Evolutionary conservation across 1,140 invertebrate genomes (phyloP).

Genomic region (Aphaenogaster floridana): DNA sequence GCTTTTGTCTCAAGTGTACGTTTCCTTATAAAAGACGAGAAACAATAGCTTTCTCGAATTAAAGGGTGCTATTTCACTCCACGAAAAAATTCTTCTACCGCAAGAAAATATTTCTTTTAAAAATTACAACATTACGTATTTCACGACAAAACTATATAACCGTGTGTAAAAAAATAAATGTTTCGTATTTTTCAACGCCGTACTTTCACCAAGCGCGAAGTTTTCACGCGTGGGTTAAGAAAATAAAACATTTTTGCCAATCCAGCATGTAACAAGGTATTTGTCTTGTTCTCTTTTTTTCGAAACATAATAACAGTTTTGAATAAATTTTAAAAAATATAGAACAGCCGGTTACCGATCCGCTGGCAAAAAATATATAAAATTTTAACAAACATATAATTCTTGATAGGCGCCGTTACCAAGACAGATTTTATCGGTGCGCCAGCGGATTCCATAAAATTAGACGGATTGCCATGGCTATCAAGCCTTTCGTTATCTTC

Average conservation of each 20-base stretch:
- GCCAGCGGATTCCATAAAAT: conserved; percentile 27
- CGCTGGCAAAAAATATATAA: not conserved
- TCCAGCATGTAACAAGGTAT: conserved; percentile 5
- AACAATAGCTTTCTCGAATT: conserved; percentile 1
- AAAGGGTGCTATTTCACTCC: not conserved
- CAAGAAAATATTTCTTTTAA: conserved; percentile 40
- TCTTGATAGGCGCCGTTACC: not conserved
- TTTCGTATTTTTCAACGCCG: conserved; percentile 37
- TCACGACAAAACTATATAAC: conserved; percentile 21
- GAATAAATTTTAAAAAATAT: not conserved
- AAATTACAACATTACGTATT: conserved; percentile 50
- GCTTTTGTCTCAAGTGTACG: not conserved
- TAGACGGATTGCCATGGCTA: conserved; percentile 39
- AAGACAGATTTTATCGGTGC: conserved; percentile 26
- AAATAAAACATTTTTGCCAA: conserved; percentile 42
- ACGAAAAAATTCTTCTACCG: not conserved
- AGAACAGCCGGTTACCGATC: not conserved
- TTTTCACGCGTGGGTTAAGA: conserved; percentile 17
- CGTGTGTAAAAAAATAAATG: conserved; percentile 39
- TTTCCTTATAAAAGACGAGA: not conserved
- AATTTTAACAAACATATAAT: conserved; percentile 1
- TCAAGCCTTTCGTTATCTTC: conserved; percentile 54
- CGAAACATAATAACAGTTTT: not conserved
- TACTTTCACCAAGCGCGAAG: not conserved
- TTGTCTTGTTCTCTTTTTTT: not conserved